A percentile compares a stretch with the other conserved stretches of the same genome.
Evolutionary conservation across 2,113 vertebrate species (phyloP).

Genomic region (Daphoenositta chrysoptera): DNA sequence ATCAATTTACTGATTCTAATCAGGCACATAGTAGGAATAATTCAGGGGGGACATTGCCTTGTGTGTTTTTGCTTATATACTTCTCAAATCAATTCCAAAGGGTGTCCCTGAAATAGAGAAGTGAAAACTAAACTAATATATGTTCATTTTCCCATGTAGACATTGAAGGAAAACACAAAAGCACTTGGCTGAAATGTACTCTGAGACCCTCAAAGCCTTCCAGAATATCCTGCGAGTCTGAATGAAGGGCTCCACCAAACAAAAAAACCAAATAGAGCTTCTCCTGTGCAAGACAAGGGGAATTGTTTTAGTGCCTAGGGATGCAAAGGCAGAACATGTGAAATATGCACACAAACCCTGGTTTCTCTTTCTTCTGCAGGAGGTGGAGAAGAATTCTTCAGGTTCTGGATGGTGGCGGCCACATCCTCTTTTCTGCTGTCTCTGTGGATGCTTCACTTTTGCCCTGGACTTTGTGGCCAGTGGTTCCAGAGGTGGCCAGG

Average conservation of each 20-base stretch:
- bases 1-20: background rate
- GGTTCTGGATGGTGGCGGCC: background rate
- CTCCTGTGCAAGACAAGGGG: background rate
- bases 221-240: background rate
- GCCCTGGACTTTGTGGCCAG: rapidly evolving
- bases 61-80: background rate
- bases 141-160: background rate
- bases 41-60: background rate
- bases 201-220: background rate
- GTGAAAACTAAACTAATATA: background rate
- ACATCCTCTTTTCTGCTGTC: background rate
- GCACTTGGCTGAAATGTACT: background rate
- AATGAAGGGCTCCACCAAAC: background rate
- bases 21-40: background rate
- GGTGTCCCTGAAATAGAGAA: background rate
- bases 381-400: background rate
- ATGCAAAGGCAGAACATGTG: background rate
- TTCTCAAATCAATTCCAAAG: background rate
- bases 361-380: background rate
- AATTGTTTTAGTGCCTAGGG: background rate
- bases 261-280: background rate
- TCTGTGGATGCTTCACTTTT: background rate
- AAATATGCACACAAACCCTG: background rate
- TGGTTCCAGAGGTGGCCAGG: background rate
- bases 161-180: background rate